Evolutionary conservation across 2,888 invertebrate genomes (phyloP).

Genomic region (Polymixis lichenea): DNA sequence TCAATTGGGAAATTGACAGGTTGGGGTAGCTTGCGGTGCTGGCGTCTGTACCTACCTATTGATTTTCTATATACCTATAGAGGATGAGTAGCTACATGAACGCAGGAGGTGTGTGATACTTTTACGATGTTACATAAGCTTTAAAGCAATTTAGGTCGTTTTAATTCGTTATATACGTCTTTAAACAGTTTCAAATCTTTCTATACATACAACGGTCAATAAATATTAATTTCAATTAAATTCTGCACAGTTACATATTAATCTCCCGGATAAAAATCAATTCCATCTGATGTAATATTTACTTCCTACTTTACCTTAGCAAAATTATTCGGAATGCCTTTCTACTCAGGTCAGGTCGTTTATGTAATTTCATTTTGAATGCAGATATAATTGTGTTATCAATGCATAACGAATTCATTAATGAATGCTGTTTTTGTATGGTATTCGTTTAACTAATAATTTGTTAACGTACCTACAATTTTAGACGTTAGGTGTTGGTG

Average conservation of each 20-base stretch:
- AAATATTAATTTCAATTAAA: conserved; percentile 30
- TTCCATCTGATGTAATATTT: conserved; percentile 61
- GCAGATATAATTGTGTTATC: conserved; percentile 22
- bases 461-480: conserved; percentile 6
- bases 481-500: background rate
- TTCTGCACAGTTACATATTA: conserved; percentile 38
- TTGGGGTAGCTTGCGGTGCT: too few relatives aligned
- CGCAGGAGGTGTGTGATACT: background rate
- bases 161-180: background rate
- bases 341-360: conserved; percentile 42
- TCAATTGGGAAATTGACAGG: too few relatives aligned
- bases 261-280: conserved; percentile 56
- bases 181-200: background rate
- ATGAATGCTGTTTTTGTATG: background rate
- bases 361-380: conserved; percentile 46
- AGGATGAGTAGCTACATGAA: too few relatives aligned
- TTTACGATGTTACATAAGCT: background rate
- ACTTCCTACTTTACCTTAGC: conserved; percentile 58
- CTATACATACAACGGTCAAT: background rate
- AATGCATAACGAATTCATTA: conserved; percentile 33
- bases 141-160: too few relatives aligned
- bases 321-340: conserved; percentile 51
- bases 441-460: conserved; percentile 6
- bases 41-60: too few relatives aligned
- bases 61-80: too few relatives aligned